Conservation (phyloP, 2,797 vertebrate genomes). For the Melanotaenia parkinsoni region DNA sequence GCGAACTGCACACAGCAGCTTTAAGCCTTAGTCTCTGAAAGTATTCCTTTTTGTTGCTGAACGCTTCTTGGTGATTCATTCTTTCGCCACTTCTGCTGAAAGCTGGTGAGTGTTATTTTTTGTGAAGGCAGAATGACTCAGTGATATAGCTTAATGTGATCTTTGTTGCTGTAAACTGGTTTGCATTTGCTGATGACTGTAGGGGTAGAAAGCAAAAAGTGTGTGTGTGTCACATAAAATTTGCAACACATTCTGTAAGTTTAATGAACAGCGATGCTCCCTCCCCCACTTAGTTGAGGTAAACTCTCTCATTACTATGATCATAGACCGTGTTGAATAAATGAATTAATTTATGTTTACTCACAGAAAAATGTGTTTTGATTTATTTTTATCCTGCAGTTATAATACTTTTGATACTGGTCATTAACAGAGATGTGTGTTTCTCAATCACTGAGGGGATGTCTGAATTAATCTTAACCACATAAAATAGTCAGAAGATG, state of each 20-base stretch:
- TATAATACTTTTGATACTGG: background rate
- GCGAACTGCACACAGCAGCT: constrained; percentile 50
- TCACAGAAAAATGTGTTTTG: constrained; percentile 9
- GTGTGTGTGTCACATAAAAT: constrained; percentile 1
- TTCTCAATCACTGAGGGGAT: constrained; percentile 28
- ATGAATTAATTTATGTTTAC: constrained; percentile 10
- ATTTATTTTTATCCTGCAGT: constrained; percentile 11
- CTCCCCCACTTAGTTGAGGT: background rate
- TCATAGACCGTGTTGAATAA: constrained; percentile 9
- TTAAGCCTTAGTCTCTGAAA: constrained; percentile 42
- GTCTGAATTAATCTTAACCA: constrained; percentile 62
- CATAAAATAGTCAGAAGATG: constrained; percentile 59
- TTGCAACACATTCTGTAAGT: constrained; percentile 5
- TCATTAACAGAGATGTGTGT: constrained; percentile 31
- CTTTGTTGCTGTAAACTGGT: constrained; percentile 51
- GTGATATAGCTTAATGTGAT: constrained; percentile 44
- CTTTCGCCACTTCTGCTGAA: constrained; percentile 33
- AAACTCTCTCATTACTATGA: background rate
- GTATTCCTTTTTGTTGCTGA: constrained; percentile 48
- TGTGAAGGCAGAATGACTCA: constrained; percentile 49
- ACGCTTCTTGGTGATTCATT: constrained; percentile 56
- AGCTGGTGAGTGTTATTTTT: constrained; percentile 34
- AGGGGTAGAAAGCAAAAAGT: constrained; percentile 12
- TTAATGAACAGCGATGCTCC: constrained; percentile 3
- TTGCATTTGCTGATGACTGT: constrained; percentile 26